Evolutionary conservation across 2,113 vertebrate species (phyloP).

Genomic region (Cisticola juncidis): DNA sequence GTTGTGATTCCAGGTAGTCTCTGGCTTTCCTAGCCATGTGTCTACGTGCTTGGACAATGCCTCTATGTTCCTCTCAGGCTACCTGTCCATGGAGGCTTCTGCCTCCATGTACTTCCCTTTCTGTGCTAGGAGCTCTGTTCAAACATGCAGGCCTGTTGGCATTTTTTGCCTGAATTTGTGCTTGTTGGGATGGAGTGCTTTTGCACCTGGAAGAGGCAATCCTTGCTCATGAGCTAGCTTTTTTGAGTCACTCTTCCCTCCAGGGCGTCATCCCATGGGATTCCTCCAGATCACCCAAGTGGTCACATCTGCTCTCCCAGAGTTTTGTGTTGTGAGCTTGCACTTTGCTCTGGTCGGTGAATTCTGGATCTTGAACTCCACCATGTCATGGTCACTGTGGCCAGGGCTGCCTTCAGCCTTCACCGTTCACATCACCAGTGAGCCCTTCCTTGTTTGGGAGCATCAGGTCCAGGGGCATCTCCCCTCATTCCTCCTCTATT

Average conservation of each 20-base stretch:
- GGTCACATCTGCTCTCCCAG: neutral
- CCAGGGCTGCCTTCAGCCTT: neutral
- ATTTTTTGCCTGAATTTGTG: neutral
- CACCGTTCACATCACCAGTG: neutral
- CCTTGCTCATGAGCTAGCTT: neutral
- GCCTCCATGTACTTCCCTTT: neutral
- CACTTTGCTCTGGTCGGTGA: neutral
- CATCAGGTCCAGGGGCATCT: neutral
- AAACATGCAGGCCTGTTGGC: neutral
- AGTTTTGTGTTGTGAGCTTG: neutral
- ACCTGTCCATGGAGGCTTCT: neutral
- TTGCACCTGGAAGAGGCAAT: neutral
- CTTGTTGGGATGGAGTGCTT: neutral
- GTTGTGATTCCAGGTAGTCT: neutral
- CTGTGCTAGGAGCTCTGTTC: neutral
- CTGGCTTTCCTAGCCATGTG: neutral
- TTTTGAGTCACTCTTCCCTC: neutral
- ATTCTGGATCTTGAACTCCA: neutral
- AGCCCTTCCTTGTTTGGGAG: neutral
- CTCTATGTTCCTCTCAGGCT: neutral
- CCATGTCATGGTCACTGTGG: neutral
- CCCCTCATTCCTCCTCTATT: neutral
- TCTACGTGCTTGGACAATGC: neutral
- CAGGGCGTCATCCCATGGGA: fast-evolving
- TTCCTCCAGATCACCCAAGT: neutral